Base-by-base conservation (phyloP, 2,797 vertebrate genomes). In the Vespertilio murinus region DNA sequence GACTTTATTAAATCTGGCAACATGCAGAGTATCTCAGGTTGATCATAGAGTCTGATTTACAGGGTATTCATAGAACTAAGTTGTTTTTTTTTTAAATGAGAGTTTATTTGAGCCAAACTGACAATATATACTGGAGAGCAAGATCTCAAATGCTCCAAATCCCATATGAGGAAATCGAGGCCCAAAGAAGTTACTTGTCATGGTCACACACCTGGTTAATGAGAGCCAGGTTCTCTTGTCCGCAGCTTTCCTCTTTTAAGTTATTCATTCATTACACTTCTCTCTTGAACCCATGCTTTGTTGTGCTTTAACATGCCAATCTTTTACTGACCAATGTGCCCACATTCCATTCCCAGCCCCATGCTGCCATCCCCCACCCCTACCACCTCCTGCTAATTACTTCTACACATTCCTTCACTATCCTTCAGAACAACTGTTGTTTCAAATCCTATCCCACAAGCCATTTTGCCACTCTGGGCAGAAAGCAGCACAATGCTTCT, bases 391-490 rank as follows among this genome's bases (percentile, higher is more conserved):
- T 25, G 30, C 45, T 81, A 69, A 80, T n/a, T 30, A 47, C 28
- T 75, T 65, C 56, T 79, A 45, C 22, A 18, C 22, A 33, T 40
- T 70, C 74, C 64, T 93, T 71, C 30, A 11, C 40, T 38, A 42
- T 38, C 38, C n/a, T 85, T 56, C 33, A 33, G 25, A 70, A 71
- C 45, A 85, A 81, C 23, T 47, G 22, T 38, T 56, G 69, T 83
- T 75, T 88, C 52, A 89, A 88, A 85, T 78, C 33, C 69, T 81
- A 67, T 88, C 79, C 33, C 59, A 77, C 70, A 90, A 93, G n/a
- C 11, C 30, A 69, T 12, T 83, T 54, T 42, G 65, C n/a, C 47
- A 80, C 69, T 64, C 73, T 35, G 23, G 16, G 22, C 45, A 79
- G 67, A 92, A 90, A 40, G 67, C 42, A n/a, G 8, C 38, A 87